Evolutionary conservation across 2,888 invertebrate species (phyloP), one percentile per base, ranked within the genome.

Genomic region (Vanessa cardui): DNA sequence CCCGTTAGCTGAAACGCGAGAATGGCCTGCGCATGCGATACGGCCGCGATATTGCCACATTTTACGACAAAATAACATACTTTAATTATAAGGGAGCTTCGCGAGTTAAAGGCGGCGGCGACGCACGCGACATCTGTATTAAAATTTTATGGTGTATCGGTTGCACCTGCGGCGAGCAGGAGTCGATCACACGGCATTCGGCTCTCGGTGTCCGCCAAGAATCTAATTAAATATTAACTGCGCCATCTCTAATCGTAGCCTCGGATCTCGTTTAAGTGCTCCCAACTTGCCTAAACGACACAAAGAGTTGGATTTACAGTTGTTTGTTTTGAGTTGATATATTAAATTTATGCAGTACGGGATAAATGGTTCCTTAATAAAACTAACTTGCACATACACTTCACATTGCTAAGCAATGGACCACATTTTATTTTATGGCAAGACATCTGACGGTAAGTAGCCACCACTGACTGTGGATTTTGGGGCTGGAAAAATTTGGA

Each of bases 121-220:
- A 83, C 85, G 85, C 90, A 90, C 89, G 88, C 90, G 92, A 92
- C 90, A 89, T 87, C 89, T 92, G 90, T 90, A 90, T 92, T 89
- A 90, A 91, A 89, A 84, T 89, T 90, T 88, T 91, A 92, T 91
- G 88, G 85, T 88, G 87, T 81, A 85, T 83, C 78, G 74, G 78
- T 80, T 86, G 91, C 92, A 92, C 90, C 91, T 92, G 92, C 92
- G 73, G 76, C 77, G 72, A 77, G 75, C 75, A 71, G 74, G 79
- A 81, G 82, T 83, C 83, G 83, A 85, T 84, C 86, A 84, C 80
- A 81, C 74, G 77, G 75, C 77, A 73, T 78, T 80, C 77, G 78
- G 75, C 76, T 80, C 75, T 73, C 72, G 80, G 85, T 84, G 88
- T 86, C 80, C 76, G 78, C 81, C 82, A 82, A 83, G 80, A 83